A percentile compares a stretch with the other conserved stretches of the same genome.
Conservation (phyloP, 2,113 vertebrate species). For the Agapornis roseicollis region DNA sequence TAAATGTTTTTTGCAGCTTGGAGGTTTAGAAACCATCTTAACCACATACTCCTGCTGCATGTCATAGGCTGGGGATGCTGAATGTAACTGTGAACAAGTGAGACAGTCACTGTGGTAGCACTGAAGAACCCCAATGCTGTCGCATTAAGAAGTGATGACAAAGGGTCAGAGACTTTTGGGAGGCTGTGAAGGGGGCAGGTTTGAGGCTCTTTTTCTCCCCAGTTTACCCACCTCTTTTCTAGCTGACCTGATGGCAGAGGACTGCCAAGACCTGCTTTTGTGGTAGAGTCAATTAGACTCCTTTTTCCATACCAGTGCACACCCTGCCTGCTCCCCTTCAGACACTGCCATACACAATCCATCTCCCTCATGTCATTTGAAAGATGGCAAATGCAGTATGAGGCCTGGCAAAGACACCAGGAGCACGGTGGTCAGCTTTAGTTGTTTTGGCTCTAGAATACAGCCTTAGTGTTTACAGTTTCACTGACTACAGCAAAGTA, state of each 20-base stretch:
- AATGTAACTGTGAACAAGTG: not conserved
- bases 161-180: not conserved
- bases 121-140: fast-evolving
- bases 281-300: not conserved
- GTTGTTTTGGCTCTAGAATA: not conserved
- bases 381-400: not conserved
- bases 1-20: not conserved
- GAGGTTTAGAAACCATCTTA: not conserved
- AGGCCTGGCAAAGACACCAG: not conserved
- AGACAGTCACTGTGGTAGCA: not conserved
- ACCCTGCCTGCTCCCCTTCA: not conserved
- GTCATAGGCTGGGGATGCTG: not conserved
- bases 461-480: not conserved
- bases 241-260: not conserved
- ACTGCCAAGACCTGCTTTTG: not conserved
- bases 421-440: not conserved
- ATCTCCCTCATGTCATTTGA: not conserved
- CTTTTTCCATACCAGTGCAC: not conserved
- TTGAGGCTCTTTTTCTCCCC: not conserved
- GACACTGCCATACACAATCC: not conserved
- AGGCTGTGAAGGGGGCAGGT: not conserved
- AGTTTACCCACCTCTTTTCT: not conserved
- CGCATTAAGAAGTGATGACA: not conserved
- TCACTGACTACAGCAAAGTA: not conserved
- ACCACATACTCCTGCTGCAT: not conserved